Percentiles rank a stretch among this genome's conserved stretches.
phyloP scores from a whole-genome alignment of 1,140 invertebrate genomes.

The Portunus trituberculatus region DNA sequence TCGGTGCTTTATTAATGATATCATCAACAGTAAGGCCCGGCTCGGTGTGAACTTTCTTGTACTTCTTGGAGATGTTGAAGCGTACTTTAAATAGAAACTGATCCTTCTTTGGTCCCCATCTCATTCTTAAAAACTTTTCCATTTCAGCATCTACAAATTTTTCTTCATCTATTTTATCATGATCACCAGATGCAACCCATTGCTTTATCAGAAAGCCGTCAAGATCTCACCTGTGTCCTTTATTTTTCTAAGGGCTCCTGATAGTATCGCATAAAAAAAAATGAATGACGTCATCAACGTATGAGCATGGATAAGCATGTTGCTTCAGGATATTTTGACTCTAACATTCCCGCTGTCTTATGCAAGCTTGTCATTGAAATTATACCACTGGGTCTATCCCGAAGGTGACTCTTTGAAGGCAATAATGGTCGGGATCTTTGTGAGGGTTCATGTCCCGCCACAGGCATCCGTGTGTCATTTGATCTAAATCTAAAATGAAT shows the following conservation, averaged over 20 bases:
- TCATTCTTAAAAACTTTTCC: constrained; percentile 53
- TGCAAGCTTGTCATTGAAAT: constrained; percentile 49
- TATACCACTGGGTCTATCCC: constrained; percentile 48
- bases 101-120: constrained; percentile 51
- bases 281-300: no score
- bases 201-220: no score
- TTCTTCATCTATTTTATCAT: not conserved
- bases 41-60: not conserved
- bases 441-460: constrained; percentile 29
- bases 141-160: constrained; percentile 5
- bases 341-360: not conserved
- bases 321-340: no score
- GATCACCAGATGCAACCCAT: constrained; percentile 16
- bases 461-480: constrained; percentile 14
- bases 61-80: constrained; percentile 32
- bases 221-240: no score
- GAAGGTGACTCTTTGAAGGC: constrained; percentile 35
- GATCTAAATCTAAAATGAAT: not conserved
- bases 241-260: no score
- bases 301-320: no score
- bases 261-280: no score
- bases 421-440: constrained; percentile 22
- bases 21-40: not conserved
- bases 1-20: not conserved
- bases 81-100: constrained; percentile 44